Percentiles rank a stretch among this genome's conserved stretches.
Conservation (phyloP, 2,888 invertebrate species). For the Fragum sueziense region DNA sequence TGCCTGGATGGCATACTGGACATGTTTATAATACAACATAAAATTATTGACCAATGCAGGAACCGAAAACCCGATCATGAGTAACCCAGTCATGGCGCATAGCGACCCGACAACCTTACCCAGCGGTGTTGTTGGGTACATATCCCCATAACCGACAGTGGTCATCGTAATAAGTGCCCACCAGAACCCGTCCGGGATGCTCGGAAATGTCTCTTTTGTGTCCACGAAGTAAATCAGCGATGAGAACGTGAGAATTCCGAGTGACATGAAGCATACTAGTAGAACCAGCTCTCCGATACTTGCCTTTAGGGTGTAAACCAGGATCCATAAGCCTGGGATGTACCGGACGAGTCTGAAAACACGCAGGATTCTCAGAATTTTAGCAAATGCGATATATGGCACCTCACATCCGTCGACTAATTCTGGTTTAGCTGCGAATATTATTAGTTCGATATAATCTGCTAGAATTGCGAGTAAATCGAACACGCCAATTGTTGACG, state of each 20-base stretch:
- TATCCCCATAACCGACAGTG: conserved; percentile 79
- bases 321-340: conserved; percentile 76
- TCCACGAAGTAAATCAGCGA: conserved; percentile 78
- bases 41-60: conserved; percentile 79
- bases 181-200: conserved; percentile 78
- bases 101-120: conserved; percentile 75
- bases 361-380: conserved; percentile 72
- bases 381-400: conserved; percentile 66
- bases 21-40: conserved; percentile 74
- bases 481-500: conserved; percentile 59
- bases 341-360: conserved; percentile 75
- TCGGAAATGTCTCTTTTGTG: conserved; percentile 64
- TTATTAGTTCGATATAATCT: conserved; percentile 72
- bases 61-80: conserved; percentile 77
- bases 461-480: conserved; percentile 67
- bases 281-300: conserved; percentile 76
- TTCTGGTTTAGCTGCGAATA: conserved; percentile 55
- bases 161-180: conserved; percentile 80
- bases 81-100: conserved; percentile 74
- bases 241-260: conserved; percentile 77
- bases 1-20: conserved; percentile 65
- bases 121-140: conserved; percentile 70
- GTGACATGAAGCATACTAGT: conserved; percentile 73
- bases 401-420: conserved; percentile 39
- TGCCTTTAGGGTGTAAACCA: conserved; percentile 77